Percentiles rank a stretch among this genome's conserved stretches.
These are phyloP conservation scores for Aptenodytes forsteri DNA, from an alignment of 2,113 vertebrate species.

Conservation along the genomic window DNA sequence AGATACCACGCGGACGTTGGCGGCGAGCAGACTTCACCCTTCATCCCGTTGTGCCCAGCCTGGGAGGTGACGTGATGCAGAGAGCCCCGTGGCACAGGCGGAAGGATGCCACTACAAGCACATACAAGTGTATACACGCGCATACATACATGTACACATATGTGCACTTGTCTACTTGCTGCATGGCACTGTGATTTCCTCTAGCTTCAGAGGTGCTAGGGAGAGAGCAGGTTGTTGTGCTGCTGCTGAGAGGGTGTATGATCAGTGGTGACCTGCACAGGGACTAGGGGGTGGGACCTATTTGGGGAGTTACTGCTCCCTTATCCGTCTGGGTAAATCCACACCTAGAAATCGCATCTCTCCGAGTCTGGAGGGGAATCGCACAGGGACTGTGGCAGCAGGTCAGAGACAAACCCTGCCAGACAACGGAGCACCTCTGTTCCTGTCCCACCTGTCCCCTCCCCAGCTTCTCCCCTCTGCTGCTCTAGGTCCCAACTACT, in stretches of 20 bases:
- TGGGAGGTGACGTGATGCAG: background rate
- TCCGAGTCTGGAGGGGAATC: background rate
- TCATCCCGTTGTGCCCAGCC: background rate
- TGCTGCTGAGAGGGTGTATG: background rate
- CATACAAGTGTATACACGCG: accelerated
- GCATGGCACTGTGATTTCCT: background rate
- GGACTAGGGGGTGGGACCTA: background rate
- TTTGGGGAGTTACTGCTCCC: background rate
- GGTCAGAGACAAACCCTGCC: background rate
- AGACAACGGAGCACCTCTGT: background rate
- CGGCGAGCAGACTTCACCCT: background rate
- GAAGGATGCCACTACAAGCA: background rate
- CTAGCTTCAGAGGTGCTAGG: background rate
- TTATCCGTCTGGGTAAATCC: accelerated
- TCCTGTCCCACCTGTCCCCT: background rate
- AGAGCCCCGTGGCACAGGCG: accelerated
- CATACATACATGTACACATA: accelerated
- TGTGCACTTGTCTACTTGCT: background rate
- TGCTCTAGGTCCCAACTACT: background rate
- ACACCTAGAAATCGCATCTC: background rate
- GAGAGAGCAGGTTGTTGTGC: background rate
- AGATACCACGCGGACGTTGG: accelerated
- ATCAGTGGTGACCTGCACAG: background rate
- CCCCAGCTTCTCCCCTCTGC: background rate
- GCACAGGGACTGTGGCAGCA: background rate